Evolutionary conservation across 2,888 invertebrate genomes (phyloP).

Genomic region (Stratiomys singularior): DNA sequence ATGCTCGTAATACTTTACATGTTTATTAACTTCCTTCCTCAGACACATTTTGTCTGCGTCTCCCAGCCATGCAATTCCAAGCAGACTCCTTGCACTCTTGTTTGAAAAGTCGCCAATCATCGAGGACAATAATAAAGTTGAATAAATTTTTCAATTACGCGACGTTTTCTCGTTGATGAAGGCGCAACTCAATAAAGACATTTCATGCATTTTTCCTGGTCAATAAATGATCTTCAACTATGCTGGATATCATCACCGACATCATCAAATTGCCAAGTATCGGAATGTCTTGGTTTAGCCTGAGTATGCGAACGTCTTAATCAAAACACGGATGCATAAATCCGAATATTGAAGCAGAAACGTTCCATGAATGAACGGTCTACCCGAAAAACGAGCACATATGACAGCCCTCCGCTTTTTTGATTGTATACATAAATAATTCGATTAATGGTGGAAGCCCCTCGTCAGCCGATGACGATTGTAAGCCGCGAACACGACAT

Average conservation of each 20-base stretch:
- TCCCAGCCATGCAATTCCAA: not conserved
- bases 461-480: not conserved
- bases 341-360: constrained; percentile 38
- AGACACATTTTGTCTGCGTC: not conserved
- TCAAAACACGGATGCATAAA: constrained; percentile 51
- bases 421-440: constrained; percentile 53
- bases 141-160: constrained; percentile 49
- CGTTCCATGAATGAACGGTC: constrained; percentile 9
- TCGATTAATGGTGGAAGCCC: constrained; percentile 47
- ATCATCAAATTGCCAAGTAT: constrained; percentile 24
- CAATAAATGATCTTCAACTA: constrained; percentile 23
- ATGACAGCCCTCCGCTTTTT: constrained; percentile 49
- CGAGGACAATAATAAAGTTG: constrained; percentile 39
- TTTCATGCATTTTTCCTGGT: constrained; percentile 35
- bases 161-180: constrained; percentile 45
- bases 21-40: not conserved
- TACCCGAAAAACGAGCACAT: constrained; percentile 31
- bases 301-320: constrained; percentile 47
- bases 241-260: not conserved
- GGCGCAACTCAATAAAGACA: constrained; percentile 45
- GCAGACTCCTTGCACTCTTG: constrained; percentile 10
- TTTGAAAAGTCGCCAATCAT: constrained; percentile 29
- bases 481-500: constrained; percentile 47
- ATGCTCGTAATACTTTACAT: not conserved
- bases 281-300: constrained; percentile 1